Evolutionary conservation across 2,113 vertebrate species (phyloP).

Genomic region (Maccullochella peelii): DNA sequence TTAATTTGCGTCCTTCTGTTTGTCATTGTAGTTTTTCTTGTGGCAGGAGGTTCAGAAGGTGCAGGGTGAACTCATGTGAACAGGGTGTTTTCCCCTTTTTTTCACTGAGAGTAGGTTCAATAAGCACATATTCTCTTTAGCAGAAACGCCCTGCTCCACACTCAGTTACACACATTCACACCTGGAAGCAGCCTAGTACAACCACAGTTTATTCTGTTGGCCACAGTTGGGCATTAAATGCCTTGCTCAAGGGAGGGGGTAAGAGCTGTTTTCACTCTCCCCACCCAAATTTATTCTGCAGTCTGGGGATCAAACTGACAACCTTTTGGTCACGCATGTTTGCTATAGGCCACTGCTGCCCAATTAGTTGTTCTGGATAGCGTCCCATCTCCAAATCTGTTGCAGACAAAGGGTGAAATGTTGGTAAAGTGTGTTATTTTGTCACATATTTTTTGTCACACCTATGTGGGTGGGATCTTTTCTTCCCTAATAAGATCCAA

Average conservation of each 20-base stretch:
- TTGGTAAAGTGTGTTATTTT: not conserved
- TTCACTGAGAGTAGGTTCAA: not conserved
- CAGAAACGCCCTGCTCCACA: conserved; percentile 12
- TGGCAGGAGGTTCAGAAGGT: conserved; percentile 14
- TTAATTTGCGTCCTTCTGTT: conserved; percentile 17
- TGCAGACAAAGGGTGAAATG: not conserved
- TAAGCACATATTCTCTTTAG: not conserved
- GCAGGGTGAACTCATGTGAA: conserved; percentile 16
- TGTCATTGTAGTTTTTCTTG: conserved; percentile 25
- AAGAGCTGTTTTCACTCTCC: not conserved
- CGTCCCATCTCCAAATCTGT: not conserved
- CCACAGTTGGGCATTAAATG: conserved; percentile 7
- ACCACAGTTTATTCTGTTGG: conserved; percentile 3
- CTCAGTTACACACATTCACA: conserved; percentile 22
- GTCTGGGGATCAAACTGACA: not conserved
- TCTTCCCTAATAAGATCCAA: not conserved
- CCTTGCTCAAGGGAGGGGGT: not conserved
- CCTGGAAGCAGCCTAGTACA: conserved; percentile 32
- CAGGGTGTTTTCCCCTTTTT: not conserved
- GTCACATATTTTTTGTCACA: not conserved
- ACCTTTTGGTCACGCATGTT: not conserved
- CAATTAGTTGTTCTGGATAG: not conserved
- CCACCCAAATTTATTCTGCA: conserved; percentile 2
- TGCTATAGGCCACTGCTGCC: not conserved
- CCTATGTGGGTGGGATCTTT: not conserved